phyloP scores from a whole-genome alignment of 2,113 vertebrate species.

The Mobula birostris region DNA sequence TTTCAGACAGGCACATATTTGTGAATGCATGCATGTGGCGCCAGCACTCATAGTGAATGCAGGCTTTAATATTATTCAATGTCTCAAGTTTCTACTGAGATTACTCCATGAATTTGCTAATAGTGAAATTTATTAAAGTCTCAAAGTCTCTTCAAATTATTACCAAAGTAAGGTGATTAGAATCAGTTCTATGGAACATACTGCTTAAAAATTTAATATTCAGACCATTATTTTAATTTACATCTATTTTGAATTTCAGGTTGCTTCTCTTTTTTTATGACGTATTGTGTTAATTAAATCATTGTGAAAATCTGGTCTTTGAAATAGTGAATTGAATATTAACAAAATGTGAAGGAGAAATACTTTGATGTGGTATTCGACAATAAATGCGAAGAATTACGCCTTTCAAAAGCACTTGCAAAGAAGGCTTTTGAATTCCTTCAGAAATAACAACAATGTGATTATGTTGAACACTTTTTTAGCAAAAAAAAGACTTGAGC shows the following conservation, averaged over 20 bases:
- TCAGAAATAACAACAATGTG: background rate
- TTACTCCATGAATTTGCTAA: background rate
- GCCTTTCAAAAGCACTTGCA: background rate
- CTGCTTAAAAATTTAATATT: background rate
- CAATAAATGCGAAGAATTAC: background rate
- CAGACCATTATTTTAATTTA: background rate
- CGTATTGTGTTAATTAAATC: slow-evolving; percentile 15
- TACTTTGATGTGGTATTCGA: background rate
- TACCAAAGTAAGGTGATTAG: background rate
- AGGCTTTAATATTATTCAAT: slow-evolving; percentile 8
- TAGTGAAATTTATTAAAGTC: background rate
- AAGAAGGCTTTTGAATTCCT: background rate
- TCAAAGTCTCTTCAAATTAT: background rate
- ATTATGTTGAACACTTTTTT: background rate
- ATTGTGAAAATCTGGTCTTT: slow-evolving; percentile 17
- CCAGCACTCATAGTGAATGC: slow-evolving; percentile 7
- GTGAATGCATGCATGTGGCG: background rate
- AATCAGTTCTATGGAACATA: background rate
- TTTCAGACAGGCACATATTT: slow-evolving; percentile 32
- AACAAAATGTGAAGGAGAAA: background rate
- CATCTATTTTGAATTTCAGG: background rate
- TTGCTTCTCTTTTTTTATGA: background rate
- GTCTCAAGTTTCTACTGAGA: background rate
- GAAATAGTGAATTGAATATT: background rate
- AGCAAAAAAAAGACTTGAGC: no score